A percentile compares a stretch with the other conserved stretches of the same genome.
Evolutionary conservation across 2,797 vertebrate genomes (phyloP).

Genomic region (Coregonus suidteri): DNA sequence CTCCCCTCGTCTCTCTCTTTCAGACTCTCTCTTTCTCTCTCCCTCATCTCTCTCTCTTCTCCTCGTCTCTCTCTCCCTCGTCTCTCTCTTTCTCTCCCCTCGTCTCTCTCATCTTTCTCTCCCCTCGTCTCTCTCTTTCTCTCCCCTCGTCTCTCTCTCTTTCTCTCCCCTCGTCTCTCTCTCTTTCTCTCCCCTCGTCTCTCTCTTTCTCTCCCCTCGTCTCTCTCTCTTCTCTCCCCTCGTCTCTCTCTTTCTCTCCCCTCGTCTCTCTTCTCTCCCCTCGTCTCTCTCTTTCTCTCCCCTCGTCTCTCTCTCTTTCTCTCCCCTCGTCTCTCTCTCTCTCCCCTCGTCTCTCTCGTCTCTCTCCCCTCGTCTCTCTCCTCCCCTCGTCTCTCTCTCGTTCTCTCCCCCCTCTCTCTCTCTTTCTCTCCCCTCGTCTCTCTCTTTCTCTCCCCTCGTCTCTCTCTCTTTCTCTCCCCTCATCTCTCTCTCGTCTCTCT

Average conservation of each 20-base stretch:
- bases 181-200: background rate
- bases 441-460: too few relatives aligned
- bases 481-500: conserved; percentile 13
- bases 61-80: too few relatives aligned
- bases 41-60: too few relatives aligned
- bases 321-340: too few relatives aligned
- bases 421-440: background rate
- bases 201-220: background rate
- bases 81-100: background rate
- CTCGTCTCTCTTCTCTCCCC: background rate
- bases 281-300: too few relatives aligned
- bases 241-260: too few relatives aligned
- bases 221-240: too few relatives aligned
- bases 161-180: background rate
- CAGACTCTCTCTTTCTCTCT: too few relatives aligned
- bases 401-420: background rate
- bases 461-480: background rate
- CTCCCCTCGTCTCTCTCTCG: background rate
- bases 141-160: background rate
- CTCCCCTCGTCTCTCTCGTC: background rate
- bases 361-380: background rate
- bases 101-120: too few relatives aligned
- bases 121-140: too few relatives aligned
- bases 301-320: too few relatives aligned
- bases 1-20: background rate